Evolutionary conservation across 2,797 vertebrate genomes (phyloP), one percentile per base, ranked within the genome.

Genomic region (Avahi laniger): DNA sequence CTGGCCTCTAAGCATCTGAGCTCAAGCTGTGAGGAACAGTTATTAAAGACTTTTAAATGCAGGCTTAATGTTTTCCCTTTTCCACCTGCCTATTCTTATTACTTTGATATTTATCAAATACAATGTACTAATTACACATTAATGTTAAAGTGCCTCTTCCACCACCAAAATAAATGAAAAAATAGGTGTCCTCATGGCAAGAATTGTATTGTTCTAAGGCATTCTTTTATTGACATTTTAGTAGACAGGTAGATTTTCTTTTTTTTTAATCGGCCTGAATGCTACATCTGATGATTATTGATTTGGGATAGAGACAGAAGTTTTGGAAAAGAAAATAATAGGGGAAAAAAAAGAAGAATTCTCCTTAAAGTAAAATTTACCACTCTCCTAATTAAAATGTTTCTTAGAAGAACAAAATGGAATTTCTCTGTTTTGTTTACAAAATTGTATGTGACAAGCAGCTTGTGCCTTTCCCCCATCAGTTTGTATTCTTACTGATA

Each of bases 81-180:
- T 30, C 20, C n/a, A 57, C 24, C 7, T 85, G 8, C 46, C 46
- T 50, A 0, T 79, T 94, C 86, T 79, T 87, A 89, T 50, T 94
- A 50, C 46, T 89, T 92, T 78, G 63, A 72, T 92, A 89, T 90
- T 95, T 97, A 69, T 92, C n/a, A 70, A 82, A 41, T 50, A 69
- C 52, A 70, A 5, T 61, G n/a, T 83, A 20, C 14, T 4, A 59
- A 57, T 78, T 73, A 72, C 2, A 61, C 7, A 18, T 79, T 65
- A 33, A 46, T 43, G 38, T 84, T 20, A 2, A 90, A 86, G 46
- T 70, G 24, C 33, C 63, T 67, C 69, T 94, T 89, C 69, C 38
- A 78, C 33, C n/a, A 80, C 13, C 17, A 61, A 73, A 84, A 93
- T 69, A n/a, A 95, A 87, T 73, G 46, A 65, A 91, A 94, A 87